Evolutionary conservation across 1,140 invertebrate genomes (phyloP), one percentile per base, ranked within the genome.

Genomic region (Bombus superbus): DNA sequence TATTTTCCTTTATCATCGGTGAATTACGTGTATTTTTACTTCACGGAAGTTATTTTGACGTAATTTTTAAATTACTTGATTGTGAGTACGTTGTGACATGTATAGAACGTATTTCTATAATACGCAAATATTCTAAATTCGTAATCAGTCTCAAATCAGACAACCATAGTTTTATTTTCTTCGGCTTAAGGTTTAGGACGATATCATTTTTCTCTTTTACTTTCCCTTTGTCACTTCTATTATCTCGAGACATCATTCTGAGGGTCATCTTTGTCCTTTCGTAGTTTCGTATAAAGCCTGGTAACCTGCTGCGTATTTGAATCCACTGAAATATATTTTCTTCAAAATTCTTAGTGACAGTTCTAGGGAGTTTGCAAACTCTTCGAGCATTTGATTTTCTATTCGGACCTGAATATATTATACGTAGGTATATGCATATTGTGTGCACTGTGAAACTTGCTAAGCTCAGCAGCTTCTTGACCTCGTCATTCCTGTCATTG

Each of bases 391-490:
- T 75, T 35, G 44, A 75, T 75, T 75, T 35, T 35, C 73, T 75
- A 25, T 32, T 35, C 35, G 25, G 3, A 59, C 35, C 18, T 40
- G 53, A 40, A 40, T n/a, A 18, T 62, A 22, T 25, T 3, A 22
- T 64, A 42, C 57, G 13, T 62, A 53, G 18, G 1, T 53, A 40
- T 25, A 59, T 42, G 35, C 25, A 64, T 40, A 59, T 40, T 77
- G 8, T n/a, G 32, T 53, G 28, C 9, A n/a, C 3, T 64, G 18
- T 25, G 42, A 64, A 62, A 62, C 11, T 77, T 57, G 75, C 35
- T 25, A 57, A 57, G 28, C 40, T 78, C 75, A 78, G 38, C 59
- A 78, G 2, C 75, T 78, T 78, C 11, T 78, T 78, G 75, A 78
- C 40, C 75, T n/a, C 28, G 44, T 78, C 40, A 42, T 32, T 32